Conservation (phyloP, 2,113 vertebrate species). For the Quiscalus mexicanus region DNA sequence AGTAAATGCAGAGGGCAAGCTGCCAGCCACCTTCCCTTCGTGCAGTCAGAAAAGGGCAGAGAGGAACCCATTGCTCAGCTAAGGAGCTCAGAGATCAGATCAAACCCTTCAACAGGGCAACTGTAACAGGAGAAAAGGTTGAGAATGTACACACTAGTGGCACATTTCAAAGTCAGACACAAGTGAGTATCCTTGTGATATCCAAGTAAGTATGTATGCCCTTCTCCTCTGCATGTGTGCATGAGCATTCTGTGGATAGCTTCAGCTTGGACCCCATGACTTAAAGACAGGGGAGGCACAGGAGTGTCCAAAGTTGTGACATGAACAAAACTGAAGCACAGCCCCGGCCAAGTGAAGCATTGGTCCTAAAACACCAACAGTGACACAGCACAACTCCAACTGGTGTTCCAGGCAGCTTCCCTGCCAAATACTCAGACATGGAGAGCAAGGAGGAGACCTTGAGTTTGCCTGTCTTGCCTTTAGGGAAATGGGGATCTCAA, state of each 20-base stretch:
- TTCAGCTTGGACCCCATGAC: not conserved
- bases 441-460: not conserved
- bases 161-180: not conserved
- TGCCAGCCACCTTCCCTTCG: not conserved
- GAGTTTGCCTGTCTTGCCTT: not conserved
- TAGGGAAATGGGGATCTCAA: not conserved
- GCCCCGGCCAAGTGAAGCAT: not conserved
- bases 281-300: too few relatives aligned
- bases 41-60: not conserved
- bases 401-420: not conserved
- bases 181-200: not conserved
- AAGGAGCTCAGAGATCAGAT: not conserved
- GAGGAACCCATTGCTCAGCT: not conserved
- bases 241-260: rapidly evolving
- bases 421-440: not conserved
- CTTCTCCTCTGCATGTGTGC: not conserved
- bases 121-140: not conserved
- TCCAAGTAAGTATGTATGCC: not conserved
- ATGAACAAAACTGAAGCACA: rapidly evolving
- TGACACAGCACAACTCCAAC: not conserved
- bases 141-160: not conserved
- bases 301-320: not conserved
- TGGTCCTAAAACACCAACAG: not conserved
- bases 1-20: not conserved
- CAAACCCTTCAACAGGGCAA: not conserved